Base-by-base conservation (phyloP, 2,797 vertebrate species). In the Nyctibius grandis region DNA sequence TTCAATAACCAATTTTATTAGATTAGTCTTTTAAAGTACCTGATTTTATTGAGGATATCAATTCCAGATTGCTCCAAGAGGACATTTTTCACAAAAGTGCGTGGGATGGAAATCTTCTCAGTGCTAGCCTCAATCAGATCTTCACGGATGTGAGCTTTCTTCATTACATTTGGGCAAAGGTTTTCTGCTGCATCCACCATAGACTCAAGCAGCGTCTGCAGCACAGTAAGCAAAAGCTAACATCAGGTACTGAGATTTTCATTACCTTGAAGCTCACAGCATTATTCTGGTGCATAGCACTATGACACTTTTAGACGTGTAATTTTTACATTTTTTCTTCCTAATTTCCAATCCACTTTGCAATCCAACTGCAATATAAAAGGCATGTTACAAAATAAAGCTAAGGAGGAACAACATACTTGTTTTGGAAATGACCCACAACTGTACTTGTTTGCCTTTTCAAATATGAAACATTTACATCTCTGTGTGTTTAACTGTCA, bases 31-130 rank as follows among this genome's bases (percentile, higher is more conserved):
- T 9, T 26, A 25, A 96, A 95, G 59, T 91, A 99, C 99, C 99
- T 99, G 94, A 99, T 99, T 98, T 99, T 99, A 97, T 99, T 99
- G 96, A 99, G 98, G 85, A 99, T 99, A 96, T 99, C 99, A 48
- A 99, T 98, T 64, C 99, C 99, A 78, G 99, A 99, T 93, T 99
- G 99, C 97, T 99, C 99, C 96, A 99, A 96, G 38, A 99, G 98
- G 42, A 99, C 99, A 95, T 99, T 99, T 96, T 99, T 99, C 89
- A 99, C 99, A 88, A 99, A 99, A 83, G 99, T 98, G 17, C 98
- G 98, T 42, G 99, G 99, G 53, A 99, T 98, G 9, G 99, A 98
- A 97, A 99, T 99, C 97, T 99, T 98, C 93, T 98, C 98, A 3
- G 98, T 98, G 97, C 99, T 98, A 93, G 99, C 98, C 64, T 98